Percentiles rank a stretch among this genome's conserved stretches.
Conservation (phyloP, 2,888 invertebrate genomes). For the Phlogophora meticulosa region DNA sequence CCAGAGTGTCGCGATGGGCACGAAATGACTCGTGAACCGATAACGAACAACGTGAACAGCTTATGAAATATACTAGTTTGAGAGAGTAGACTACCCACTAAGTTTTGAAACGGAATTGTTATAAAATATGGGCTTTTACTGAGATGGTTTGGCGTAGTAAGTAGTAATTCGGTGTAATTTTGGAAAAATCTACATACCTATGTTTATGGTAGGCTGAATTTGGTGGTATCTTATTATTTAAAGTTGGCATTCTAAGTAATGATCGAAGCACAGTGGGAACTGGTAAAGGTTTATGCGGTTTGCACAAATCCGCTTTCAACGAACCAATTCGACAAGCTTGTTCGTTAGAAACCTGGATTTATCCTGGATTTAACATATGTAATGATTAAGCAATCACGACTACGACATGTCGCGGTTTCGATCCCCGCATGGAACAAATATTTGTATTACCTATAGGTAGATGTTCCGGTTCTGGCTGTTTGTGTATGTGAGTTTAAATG, state of each 20-base stretch:
- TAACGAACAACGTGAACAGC: slow-evolving; percentile 60
- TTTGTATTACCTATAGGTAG: too few relatives aligned
- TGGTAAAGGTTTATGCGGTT: slow-evolving; percentile 11
- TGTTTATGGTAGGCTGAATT: too few relatives aligned
- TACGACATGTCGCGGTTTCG: too few relatives aligned
- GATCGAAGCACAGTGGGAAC: slow-evolving; percentile 2
- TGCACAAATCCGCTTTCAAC: slow-evolving; percentile 1
- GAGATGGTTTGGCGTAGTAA: too few relatives aligned
- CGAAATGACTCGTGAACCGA: slow-evolving; percentile 66
- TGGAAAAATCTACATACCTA: too few relatives aligned
- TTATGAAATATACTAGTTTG: slow-evolving; percentile 53
- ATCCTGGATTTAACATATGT: not conserved
- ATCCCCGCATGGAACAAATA: too few relatives aligned
- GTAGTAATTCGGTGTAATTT: too few relatives aligned
- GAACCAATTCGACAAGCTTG: slow-evolving; percentile 28
- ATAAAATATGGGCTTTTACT: not conserved
- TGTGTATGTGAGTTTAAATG: not conserved
- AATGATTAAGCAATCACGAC: not conserved
- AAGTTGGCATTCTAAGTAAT: not conserved
- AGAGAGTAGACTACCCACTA: slow-evolving; percentile 9
- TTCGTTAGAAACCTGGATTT: slow-evolving; percentile 10
- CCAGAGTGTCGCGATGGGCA: slow-evolving; percentile 58
- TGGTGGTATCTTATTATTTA: too few relatives aligned
- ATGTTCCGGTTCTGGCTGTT: too few relatives aligned
- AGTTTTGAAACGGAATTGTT: slow-evolving; percentile 14